Conservation (phyloP, 2,888 invertebrate species). For the Lymantria dispar region DNA sequence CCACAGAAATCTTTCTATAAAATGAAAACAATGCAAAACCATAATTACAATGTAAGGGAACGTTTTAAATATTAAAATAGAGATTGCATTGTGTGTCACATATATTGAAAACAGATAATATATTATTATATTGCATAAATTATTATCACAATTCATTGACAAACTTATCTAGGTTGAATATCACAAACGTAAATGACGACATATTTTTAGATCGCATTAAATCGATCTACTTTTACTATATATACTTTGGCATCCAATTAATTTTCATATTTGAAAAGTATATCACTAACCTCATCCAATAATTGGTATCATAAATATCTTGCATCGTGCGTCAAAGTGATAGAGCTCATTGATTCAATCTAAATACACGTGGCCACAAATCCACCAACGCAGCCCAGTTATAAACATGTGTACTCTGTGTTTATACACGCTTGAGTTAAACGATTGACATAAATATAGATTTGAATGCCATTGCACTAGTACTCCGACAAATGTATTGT, state of each 20-base stretch:
- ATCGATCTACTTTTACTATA: too few species aligned
- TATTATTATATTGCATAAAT: neutral
- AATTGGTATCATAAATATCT: conserved; percentile 27
- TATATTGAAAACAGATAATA: neutral
- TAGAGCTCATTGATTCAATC: conserved; percentile 44
- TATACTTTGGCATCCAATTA: too few species aligned
- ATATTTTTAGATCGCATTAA: too few species aligned
- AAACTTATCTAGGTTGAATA: too few species aligned
- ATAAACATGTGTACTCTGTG: conserved; percentile 35
- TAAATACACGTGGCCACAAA: conserved; percentile 34
- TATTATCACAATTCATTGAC: neutral
- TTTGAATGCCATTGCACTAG: conserved; percentile 18
- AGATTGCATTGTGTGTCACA: too few species aligned
- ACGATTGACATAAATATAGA: conserved; percentile 38
- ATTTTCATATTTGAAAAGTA: conserved; percentile 1
- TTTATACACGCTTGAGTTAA: conserved; percentile 33
- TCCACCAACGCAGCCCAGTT: conserved; percentile 22
- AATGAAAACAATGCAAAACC: too few species aligned
- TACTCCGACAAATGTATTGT: conserved; percentile 50
- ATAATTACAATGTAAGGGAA: too few species aligned
- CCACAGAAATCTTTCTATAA: conserved; percentile 12
- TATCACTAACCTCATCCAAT: conserved; percentile 55
- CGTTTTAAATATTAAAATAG: too few species aligned
- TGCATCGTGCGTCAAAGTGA: conserved; percentile 39
- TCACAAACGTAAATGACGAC: too few species aligned